Conservation (phyloP, 1,140 invertebrate species). For the Chelonus insularis region DNA sequence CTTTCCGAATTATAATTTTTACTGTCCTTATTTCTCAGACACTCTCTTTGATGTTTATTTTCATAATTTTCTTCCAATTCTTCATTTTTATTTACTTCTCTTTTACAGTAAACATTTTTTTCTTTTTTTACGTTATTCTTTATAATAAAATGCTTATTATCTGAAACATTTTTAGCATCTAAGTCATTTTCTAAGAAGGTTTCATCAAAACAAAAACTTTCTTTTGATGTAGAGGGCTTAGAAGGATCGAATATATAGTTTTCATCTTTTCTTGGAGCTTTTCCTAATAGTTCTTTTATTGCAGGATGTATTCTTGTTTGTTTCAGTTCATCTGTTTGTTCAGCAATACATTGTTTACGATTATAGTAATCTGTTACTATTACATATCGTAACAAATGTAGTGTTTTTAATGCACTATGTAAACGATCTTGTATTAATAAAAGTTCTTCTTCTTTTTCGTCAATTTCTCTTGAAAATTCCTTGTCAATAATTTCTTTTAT, state of each 20-base stretch:
- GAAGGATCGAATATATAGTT: slow-evolving; percentile 28
- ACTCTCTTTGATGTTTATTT: too few relatives aligned
- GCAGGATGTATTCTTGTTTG: slow-evolving; percentile 75
- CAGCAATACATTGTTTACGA: slow-evolving; percentile 62
- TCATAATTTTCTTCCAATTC: too few relatives aligned
- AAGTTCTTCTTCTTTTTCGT: slow-evolving; percentile 60
- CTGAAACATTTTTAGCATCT: too few relatives aligned
- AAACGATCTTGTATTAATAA: slow-evolving; percentile 65
- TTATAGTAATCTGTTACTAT: slow-evolving; percentile 72
- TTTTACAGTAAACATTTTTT: too few relatives aligned
- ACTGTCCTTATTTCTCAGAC: too few relatives aligned
- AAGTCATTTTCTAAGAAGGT: too few relatives aligned
- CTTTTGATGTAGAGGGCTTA: slow-evolving; percentile 31
- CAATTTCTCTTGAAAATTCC: slow-evolving; percentile 64
- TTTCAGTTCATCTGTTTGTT: slow-evolving; percentile 52
- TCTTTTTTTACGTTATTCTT: too few relatives aligned
- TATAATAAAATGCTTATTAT: too few relatives aligned
- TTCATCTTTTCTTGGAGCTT: slow-evolving; percentile 44
- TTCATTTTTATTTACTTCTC: too few relatives aligned
- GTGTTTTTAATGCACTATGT: slow-evolving; percentile 63
- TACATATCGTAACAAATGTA: slow-evolving; percentile 73
- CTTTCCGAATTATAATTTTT: too few relatives aligned
- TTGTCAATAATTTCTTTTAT: slow-evolving; percentile 55
- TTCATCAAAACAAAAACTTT: slow-evolving; percentile 4
- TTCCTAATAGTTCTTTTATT: slow-evolving; percentile 70